Base-by-base conservation (phyloP, 2,888 invertebrate genomes). In the Mythimna vitellina region DNA sequence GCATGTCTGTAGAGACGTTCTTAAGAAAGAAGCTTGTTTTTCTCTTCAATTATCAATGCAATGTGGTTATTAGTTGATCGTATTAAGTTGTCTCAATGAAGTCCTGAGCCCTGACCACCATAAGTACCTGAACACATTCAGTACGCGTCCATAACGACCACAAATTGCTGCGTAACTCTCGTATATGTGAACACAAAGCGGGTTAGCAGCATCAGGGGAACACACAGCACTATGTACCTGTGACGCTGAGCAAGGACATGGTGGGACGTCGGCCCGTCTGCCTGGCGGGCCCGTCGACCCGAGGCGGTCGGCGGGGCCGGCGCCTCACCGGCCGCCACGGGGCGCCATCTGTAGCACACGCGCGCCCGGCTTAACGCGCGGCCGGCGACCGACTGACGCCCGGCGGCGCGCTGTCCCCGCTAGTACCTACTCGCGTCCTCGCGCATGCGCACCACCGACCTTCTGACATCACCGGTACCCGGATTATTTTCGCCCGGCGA, bases 201-300 rank as follows among this genome's bases (percentile, higher is more conserved):
- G 81, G 78, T 76, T 76, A 80, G 84, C 82, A 79, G 76, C 83
- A 82, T 86, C 76, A 72, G 77, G 81, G 86, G 80, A 87, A 86
- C 87, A 89, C 89, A 81, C 86, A 87, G 85, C 88, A 89, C 89
- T 91, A 87, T 86, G 81, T 89, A 96, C 96, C 96, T 96, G 96
- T 96, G 92, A 96, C 96, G 96, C 96, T 96, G 93, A 96, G 96
- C 92, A 96, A 95, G 92, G 96, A 96, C 96, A 96, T 96, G 95
- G 88, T 95, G 95, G 92, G 94, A 90, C 92, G 92, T 88, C 89
- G 90, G 92, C 89, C 92, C 93, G 89, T 86, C 86, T 83, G 85
- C 90, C 90, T 89, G 93, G 92, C 92, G 93, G 94, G 94, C 95
- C 95, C 96, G 95, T 95, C 95, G 95, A 95, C 95, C 95, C 95